Percentiles rank a stretch among this genome's conserved stretches.
Conservation (phyloP, 2,797 vertebrate species). For the Aphelocoma californica region DNA sequence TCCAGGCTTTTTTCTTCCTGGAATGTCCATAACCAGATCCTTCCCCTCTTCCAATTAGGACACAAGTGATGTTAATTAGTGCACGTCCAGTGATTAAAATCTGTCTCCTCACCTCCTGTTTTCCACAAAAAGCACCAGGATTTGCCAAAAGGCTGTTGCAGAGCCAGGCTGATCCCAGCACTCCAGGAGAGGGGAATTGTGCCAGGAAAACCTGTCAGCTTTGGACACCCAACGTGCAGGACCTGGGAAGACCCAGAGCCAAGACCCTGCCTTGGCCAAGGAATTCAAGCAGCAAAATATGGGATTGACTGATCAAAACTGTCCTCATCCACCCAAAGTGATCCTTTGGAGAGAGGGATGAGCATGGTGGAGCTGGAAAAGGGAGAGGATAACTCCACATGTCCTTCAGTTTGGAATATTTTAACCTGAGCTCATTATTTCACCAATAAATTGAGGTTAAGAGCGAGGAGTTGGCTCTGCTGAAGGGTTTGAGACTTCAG, state of each 20-base stretch:
- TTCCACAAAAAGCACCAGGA: neutral
- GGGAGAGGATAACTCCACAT: neutral
- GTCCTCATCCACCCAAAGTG: neutral
- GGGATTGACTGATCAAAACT: neutral
- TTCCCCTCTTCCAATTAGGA: neutral
- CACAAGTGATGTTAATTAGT: neutral
- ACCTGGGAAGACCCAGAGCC: neutral
- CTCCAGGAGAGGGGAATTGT: fast-evolving
- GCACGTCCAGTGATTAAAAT: neutral
- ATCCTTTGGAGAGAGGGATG: neutral
- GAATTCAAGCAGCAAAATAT: fast-evolving
- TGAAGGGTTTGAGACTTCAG: neutral
- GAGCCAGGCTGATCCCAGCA: neutral
- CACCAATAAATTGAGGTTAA: neutral
- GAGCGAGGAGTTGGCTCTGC: neutral
- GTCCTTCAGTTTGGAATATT: neutral
- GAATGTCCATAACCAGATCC: neutral
- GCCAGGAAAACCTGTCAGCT: neutral
- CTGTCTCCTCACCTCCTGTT: neutral
- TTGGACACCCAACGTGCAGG: neutral
- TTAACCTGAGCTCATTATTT: neutral
- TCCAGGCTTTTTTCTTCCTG: neutral
- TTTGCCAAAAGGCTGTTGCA: neutral
- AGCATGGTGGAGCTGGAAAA: neutral
- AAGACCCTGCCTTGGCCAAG: neutral